Percentiles rank a stretch among this genome's conserved stretches.
These are phyloP conservation scores for Mormyrops boulengeri DNA, from an alignment of 2,797 vertebrate species.

Conservation along the genomic window DNA sequence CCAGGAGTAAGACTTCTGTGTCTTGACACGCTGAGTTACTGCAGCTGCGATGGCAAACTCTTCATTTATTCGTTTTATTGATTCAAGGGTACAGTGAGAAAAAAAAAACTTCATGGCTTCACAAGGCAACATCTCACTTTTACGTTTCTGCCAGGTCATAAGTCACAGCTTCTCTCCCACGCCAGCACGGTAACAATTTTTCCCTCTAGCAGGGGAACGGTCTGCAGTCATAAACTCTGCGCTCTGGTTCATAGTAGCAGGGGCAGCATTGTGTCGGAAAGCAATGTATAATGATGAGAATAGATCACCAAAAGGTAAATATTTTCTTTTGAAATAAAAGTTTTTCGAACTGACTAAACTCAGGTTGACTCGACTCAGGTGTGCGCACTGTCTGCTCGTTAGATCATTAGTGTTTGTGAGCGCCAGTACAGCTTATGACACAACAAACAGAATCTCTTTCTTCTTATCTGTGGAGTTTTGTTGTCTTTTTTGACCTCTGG, in stretches of 20 bases:
- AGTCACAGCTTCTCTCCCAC: not conserved
- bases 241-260: not conserved
- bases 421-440: not conserved
- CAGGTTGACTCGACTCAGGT: not conserved
- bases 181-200: not conserved
- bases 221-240: not conserved
- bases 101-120: slow-evolving; percentile 7
- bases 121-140: slow-evolving; percentile 16
- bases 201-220: not conserved
- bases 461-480: not conserved
- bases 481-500: not conserved
- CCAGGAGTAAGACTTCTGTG: not conserved
- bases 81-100: slow-evolving; percentile 14
- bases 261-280: not conserved
- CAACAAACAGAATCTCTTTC: not conserved
- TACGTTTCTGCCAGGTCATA: slow-evolving; percentile 17
- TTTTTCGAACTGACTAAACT: not conserved
- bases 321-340: not conserved
- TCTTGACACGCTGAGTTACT: not conserved
- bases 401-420: not conserved
- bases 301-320: not conserved
- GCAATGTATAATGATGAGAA: not conserved
- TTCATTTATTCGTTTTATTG: slow-evolving; percentile 4
- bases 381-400: not conserved
- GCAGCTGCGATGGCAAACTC: not conserved